Evolutionary conservation across 2,888 invertebrate genomes (phyloP).

Genomic region (Entomobrya multifasciata): DNA sequence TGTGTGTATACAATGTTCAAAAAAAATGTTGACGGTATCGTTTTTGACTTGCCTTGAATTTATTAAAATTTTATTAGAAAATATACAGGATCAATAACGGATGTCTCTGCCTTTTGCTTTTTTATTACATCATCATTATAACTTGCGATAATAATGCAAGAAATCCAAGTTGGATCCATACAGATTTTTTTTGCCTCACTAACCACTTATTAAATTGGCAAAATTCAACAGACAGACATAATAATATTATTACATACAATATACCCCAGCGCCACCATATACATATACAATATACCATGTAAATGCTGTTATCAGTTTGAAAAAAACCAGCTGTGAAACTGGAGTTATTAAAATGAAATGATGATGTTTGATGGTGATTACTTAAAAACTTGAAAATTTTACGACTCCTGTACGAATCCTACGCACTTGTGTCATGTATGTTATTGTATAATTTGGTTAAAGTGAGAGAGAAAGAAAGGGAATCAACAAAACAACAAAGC

Average conservation of each 20-base stretch:
- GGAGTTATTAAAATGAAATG: slow-evolving; percentile 54
- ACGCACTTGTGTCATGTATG: slow-evolving; percentile 57
- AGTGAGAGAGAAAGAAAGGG: slow-evolving; percentile 17
- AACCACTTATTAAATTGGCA: slow-evolving; percentile 9
- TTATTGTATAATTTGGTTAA: slow-evolving; percentile 58
- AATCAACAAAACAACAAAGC: slow-evolving; percentile 8
- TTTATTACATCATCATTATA: slow-evolving; percentile 32
- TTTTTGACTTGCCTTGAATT: slow-evolving; percentile 14
- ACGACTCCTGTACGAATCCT: slow-evolving; percentile 61
- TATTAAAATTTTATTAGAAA: slow-evolving; percentile 42
- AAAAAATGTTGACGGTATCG: slow-evolving; percentile 22
- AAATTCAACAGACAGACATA: not conserved
- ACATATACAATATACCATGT: no score
- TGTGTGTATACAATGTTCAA: not conserved
- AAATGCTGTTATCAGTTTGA: slow-evolving; percentile 28
- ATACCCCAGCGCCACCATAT: no score
- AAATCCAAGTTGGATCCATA: not conserved
- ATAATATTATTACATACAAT: not conserved
- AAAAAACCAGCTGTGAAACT: slow-evolving; percentile 60
- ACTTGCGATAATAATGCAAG: not conserved
- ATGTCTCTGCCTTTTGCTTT: slow-evolving; percentile 54
- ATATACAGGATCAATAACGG: slow-evolving; percentile 56
- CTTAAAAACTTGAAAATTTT: slow-evolving; percentile 63
- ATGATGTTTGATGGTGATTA: slow-evolving; percentile 51
- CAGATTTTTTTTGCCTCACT: slow-evolving; percentile 3